phyloP scores from a whole-genome alignment of 2,797 vertebrate species.

The Pseudopleuronectes americanus region DNA sequence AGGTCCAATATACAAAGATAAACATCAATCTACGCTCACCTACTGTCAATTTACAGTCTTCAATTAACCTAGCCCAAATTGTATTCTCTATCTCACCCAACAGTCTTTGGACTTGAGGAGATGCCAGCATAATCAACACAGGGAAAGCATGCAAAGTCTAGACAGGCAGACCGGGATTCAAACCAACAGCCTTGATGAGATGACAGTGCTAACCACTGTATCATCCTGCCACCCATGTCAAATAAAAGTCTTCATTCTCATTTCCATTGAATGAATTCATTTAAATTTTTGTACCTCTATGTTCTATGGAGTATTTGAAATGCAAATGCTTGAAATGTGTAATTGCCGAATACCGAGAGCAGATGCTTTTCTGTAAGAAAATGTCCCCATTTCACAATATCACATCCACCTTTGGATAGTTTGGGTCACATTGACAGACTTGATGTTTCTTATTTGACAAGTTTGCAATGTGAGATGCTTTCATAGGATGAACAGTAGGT shows the following conservation, averaged over 20 bases:
- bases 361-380: not conserved
- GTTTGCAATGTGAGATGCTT: not conserved
- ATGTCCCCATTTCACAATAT: not conserved
- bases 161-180: too few species aligned
- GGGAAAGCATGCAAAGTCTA: too few species aligned
- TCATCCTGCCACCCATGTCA: not conserved
- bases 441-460: not conserved
- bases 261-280: slow-evolving; percentile 10
- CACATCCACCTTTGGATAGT: not conserved
- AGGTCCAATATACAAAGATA: too few species aligned
- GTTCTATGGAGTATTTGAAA: not conserved
- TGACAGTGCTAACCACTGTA: too few species aligned
- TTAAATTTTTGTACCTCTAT: slow-evolving; percentile 7
- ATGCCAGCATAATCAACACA: too few species aligned
- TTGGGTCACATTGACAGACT: not conserved
- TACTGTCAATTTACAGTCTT: too few species aligned
- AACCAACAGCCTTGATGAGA: too few species aligned
- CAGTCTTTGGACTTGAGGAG: too few species aligned
- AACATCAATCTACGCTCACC: too few species aligned
- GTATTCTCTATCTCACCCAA: too few species aligned
- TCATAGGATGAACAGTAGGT: slow-evolving; percentile 10
- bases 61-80: too few species aligned
- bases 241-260: not conserved
- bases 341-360: not conserved
- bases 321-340: not conserved